Conservation (phyloP, 2,888 invertebrate genomes). For the Oithona nana region DNA sequence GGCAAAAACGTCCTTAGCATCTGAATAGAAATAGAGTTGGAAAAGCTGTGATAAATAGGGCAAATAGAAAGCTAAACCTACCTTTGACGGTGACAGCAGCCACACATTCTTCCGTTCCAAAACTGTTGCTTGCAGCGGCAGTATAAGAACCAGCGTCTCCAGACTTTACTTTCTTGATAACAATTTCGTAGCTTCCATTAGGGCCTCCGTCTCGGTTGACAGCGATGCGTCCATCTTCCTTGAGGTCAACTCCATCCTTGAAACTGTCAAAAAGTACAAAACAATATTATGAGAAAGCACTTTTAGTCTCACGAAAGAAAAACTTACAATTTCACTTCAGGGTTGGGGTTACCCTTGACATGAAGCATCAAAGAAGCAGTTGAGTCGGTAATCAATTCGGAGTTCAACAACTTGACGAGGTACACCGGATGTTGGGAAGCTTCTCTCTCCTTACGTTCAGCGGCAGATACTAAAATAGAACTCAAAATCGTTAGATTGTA, state of each 20-base stretch:
- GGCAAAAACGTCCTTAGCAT: conserved; percentile 61
- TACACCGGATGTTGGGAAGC: conserved; percentile 61
- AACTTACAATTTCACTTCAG: conserved; percentile 77
- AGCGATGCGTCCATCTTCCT: conserved; percentile 43
- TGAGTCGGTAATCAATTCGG: conserved; percentile 66
- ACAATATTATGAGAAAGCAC: not conserved
- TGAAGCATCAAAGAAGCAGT: conserved; percentile 72
- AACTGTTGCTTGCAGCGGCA: conserved; percentile 61
- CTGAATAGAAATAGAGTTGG: conserved; percentile 28
- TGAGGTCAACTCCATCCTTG: conserved; percentile 56
- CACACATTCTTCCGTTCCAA: conserved; percentile 53
- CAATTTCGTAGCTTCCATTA: conserved; percentile 65
- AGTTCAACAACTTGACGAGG: conserved; percentile 62
- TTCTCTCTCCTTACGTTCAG: conserved; percentile 46
- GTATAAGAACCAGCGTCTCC: conserved; percentile 64
- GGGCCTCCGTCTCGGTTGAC: conserved; percentile 55
- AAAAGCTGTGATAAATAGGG: not conserved
- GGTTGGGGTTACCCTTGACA: conserved; percentile 68
- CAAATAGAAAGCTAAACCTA: conserved; percentile 24
- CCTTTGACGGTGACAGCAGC: conserved; percentile 59
- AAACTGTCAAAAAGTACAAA: conserved; percentile 37
- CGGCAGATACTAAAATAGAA: conserved; percentile 40
- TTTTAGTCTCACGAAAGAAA: not conserved
- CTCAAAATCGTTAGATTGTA: too few relatives aligned
- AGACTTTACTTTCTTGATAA: conserved; percentile 56